Evolutionary conservation across 2,888 invertebrate species (phyloP), one percentile per base, ranked within the genome.

Genomic region (Zaprionus bogoriensis): DNA sequence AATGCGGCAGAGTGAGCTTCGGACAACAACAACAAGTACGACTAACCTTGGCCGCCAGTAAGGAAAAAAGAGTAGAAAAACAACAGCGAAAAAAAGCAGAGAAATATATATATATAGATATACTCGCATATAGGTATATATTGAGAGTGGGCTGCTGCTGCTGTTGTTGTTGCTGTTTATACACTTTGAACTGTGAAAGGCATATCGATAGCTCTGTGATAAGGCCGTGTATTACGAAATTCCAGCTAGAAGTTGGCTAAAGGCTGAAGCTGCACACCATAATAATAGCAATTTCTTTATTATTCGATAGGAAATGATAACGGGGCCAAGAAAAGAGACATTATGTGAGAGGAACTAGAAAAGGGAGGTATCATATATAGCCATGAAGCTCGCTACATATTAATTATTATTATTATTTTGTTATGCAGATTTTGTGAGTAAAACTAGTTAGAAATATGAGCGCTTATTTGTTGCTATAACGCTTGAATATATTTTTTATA

Each of bases 1-100:
- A 81, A 86, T 81, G 84, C 80, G 73, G 70, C 73, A 66, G 82
- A 76, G 77, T 80, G 51, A 74, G 81, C 81, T 59, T 68, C 74
- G 53, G 14, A 20, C 22, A 39, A 22, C 12, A 39, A 39, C 39
- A 41, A 41, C 22, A 22, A 2, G 10, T 20, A 39, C 64, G 48
- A 46, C 87, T 87, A 82, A 87, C 81, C 81, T 82, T 82, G 84
- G 87, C 70, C 70, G 68, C 64, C 60, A 66, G 55, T 69, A 48
- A 55, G 45, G 32, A 46, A 59, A 60, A 73, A 10, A 48, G 47
- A 47, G 48, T 58, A 60, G 54, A 44, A 30, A 59, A 57, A 22
- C 47, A 23, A 48, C 52, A 42, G 39, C 36, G 47, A 45, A 22
- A 48, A 69, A 36, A 32, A 41, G 42, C 42, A 46, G 12, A 59